Conservation (phyloP, 2,113 vertebrate genomes). For the Zapus hudsonius region DNA sequence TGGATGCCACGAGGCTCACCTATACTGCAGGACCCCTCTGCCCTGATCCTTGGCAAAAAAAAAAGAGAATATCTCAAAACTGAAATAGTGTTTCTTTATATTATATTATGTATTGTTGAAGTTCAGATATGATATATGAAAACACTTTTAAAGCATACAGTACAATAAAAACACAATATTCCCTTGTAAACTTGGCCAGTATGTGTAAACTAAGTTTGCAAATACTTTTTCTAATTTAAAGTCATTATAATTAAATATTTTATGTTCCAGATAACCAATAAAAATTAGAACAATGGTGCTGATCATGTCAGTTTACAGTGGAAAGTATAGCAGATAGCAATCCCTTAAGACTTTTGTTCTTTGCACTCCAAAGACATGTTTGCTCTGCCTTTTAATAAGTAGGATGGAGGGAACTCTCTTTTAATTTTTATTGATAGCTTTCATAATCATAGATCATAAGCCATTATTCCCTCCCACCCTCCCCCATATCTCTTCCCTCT, state of each 20-base stretch:
- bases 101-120: background rate
- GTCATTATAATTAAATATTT: slow-evolving; percentile 20
- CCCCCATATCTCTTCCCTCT: too few relatives aligned
- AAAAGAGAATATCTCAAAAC: slow-evolving; percentile 35
- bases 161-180: background rate
- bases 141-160: background rate
- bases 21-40: background rate
- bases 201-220: slow-evolving; percentile 17
- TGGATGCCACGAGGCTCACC: background rate
- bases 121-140: background rate
- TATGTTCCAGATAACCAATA: background rate
- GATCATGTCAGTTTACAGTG: background rate
- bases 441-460: too few relatives aligned
- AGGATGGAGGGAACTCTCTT: background rate
- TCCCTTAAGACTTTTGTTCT: background rate
- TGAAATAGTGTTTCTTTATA: slow-evolving; percentile 39
- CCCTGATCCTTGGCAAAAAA: background rate
- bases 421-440: too few relatives aligned
- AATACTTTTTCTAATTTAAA: slow-evolving; percentile 45
- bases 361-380: background rate
- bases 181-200: slow-evolving; percentile 22
- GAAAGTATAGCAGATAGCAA: fast-evolving
- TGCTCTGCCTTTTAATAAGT: background rate
- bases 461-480: too few relatives aligned
- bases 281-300: background rate